Base-by-base conservation (phyloP, 2,888 invertebrate genomes). In the Heteromurus nitidus region DNA sequence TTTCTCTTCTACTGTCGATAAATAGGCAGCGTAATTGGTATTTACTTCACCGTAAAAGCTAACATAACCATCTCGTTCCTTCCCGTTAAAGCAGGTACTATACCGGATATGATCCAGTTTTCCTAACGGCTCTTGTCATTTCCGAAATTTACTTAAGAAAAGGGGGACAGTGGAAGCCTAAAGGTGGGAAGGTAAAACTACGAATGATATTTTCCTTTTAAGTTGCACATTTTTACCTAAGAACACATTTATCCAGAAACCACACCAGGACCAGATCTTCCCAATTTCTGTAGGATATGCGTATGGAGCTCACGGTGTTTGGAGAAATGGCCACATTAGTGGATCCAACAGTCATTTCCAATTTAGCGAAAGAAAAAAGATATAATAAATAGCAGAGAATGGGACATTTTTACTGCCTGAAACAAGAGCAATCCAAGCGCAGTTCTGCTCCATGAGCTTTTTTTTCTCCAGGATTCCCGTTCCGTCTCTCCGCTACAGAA, bases 311-410 rank as follows among this genome's bases (percentile, higher is more conserved):
- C 47, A 18, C 44, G 44, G 3, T 18, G 55, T 26, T 55, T 13
- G n/a, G 36, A 68, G 62, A 76, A 76, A 76, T 76, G 50, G 76
- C 44, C 58, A 76, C 76, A 76, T 76, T 76, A 76, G 76, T 31
- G 76, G 60, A 30, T 60, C 69, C 68, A 69, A 28, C 62, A 80
- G 73, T 74, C 80, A 73, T 74, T 80, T 67, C 68, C 80, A 74
- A 74, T 80, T 80, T 80, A 68, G 30, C 31, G 73, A 73, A 80
- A 73, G 73, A 67, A 68, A 58, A 36, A 80, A 30, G 79, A 73
- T 62, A 68, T 64, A 80, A 80, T 80, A 81, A 81, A 81, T 81
- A 81, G 75, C 58, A 50, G 69, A 70, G 60, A 81, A 81, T 81
- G 75, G 44, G 81, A 81, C 81, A 81, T 64, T 81, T 81, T 81